Percentiles rank a stretch among this genome's conserved stretches.
Evolutionary conservation across 2,797 vertebrate species (phyloP).

Genomic region (Gambusia yucatana): DNA sequence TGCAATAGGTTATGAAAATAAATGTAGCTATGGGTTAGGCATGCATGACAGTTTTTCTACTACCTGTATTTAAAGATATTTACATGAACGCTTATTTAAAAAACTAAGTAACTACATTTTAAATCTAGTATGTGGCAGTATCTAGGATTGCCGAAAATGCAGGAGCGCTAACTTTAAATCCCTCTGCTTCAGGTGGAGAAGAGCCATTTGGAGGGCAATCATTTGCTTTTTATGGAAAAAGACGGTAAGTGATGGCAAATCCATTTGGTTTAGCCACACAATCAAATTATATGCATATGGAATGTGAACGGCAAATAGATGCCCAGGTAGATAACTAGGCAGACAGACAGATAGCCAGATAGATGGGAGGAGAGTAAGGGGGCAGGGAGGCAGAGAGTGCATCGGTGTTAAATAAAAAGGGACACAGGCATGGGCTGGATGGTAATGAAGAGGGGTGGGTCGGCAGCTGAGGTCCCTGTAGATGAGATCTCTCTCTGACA

Average conservation of each 20-base stretch:
- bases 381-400: conserved; percentile 44
- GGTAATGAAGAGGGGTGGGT: conserved; percentile 73
- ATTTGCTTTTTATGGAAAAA: conserved; percentile 67
- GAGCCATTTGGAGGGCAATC: conserved; percentile 24
- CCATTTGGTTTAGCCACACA: conserved; percentile 65
- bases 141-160: conserved; percentile 53
- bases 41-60: not conserved
- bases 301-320: conserved; percentile 39
- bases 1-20: not conserved
- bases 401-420: conserved; percentile 77
- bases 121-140: conserved; percentile 37
- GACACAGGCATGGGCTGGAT: conserved; percentile 69
- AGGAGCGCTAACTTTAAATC: conserved; percentile 43
- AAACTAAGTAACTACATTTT: conserved; percentile 19
- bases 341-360: conserved; percentile 36
- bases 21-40: not conserved
- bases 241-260: conserved; percentile 72
- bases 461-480: conserved; percentile 79
- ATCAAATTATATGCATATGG: conserved; percentile 71
- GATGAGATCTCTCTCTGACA: conserved; percentile 80
- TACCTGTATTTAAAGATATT: not conserved
- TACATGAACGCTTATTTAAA: not conserved
- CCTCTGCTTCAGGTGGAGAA: conserved; percentile 54
- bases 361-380: conserved; percentile 22
- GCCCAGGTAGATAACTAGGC: conserved; percentile 31